phyloP scores from a whole-genome alignment of 2,888 invertebrate species.

The Parnassius orleans region DNA sequence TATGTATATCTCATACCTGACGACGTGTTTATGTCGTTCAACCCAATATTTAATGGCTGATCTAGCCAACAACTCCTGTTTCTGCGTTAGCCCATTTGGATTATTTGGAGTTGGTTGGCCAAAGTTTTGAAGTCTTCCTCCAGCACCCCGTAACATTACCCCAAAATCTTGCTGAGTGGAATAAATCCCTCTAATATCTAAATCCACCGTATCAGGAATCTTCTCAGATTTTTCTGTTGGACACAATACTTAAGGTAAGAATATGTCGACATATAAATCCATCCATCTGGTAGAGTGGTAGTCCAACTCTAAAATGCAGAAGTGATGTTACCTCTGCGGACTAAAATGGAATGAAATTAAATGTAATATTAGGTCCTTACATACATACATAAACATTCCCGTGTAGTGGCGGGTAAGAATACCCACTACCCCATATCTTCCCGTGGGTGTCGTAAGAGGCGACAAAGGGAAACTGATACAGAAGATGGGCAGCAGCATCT shows the following conservation, averaged over 20 bases:
- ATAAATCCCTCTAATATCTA: conserved; percentile 88
- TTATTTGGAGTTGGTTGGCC: conserved; percentile 75
- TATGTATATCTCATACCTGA: conserved; percentile 79
- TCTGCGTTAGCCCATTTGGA: conserved; percentile 90
- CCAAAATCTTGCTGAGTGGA: conserved; percentile 90
- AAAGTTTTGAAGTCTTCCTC: conserved; percentile 84
- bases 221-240: conserved; percentile 68
- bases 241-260: background rate
- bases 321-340: no score
- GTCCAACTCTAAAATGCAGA: no score
- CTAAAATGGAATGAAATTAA: no score
- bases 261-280: no score
- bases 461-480: no score
- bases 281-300: no score
- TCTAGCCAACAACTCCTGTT: conserved; percentile 91
- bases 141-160: conserved; percentile 85
- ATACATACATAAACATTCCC: no score
- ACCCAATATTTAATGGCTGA: conserved; percentile 96
- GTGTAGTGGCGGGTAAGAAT: no score
- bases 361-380: no score
- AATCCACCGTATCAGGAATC: conserved; percentile 77
- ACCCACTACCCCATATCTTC: no score
- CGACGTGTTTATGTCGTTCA: conserved; percentile 93
- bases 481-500: no score
- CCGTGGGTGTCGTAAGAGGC: no score